phyloP scores from a whole-genome alignment of 2,888 invertebrate genomes.

The Molanna angustata region DNA sequence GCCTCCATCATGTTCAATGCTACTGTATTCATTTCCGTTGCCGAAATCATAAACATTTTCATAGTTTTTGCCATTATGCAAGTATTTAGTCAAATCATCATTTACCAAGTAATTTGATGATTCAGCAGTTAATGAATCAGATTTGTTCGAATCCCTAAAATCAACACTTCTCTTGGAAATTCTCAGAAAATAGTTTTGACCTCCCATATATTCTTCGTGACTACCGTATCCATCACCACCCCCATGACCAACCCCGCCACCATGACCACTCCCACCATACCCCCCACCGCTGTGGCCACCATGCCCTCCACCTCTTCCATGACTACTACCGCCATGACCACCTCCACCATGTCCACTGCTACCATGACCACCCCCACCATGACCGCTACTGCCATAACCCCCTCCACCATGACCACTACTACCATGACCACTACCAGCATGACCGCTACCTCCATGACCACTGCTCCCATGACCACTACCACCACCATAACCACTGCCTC shows the following conservation, averaged over 20 bases:
- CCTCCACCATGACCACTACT: conserved; percentile 4
- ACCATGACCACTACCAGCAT: not conserved
- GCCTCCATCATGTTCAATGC: conserved; percentile 15
- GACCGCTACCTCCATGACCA: not conserved
- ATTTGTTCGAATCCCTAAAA: too few species aligned
- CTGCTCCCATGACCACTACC: not conserved
- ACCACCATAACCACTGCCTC: not conserved
- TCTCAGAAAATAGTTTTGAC: too few species aligned
- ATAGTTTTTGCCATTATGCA: too few species aligned
- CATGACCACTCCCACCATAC: conserved; percentile 28
- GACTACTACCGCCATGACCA: conserved; percentile 2
- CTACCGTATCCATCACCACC: not conserved
- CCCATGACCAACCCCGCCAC: conserved; percentile 13
- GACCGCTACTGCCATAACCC: not conserved
- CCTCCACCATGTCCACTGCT: not conserved
- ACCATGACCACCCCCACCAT: conserved; percentile 1
- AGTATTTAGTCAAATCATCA: too few species aligned
- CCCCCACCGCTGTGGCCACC: conserved; percentile 18
- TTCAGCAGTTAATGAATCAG: too few species aligned
- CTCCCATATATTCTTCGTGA: conserved; percentile 8
- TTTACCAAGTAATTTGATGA: too few species aligned
- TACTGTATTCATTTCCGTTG: conserved; percentile 30
- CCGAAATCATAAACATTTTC: conserved; percentile 12
- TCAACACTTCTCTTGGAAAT: too few species aligned
- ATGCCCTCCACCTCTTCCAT: conserved; percentile 6